Conservation (phyloP, 2,113 vertebrate species). For the Cottus gobio region DNA sequence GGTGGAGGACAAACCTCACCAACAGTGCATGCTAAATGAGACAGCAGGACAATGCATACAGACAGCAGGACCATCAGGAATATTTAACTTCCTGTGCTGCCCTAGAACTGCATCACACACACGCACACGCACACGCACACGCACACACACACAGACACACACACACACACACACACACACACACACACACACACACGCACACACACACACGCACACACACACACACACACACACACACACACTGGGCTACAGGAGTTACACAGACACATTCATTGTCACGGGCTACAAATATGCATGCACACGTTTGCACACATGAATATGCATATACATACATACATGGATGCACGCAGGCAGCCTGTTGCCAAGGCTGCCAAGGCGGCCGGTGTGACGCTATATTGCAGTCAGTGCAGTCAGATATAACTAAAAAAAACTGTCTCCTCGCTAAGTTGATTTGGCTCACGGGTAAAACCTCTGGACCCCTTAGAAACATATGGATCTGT, state of each 20-base stretch:
- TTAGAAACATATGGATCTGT: conserved; percentile 20
- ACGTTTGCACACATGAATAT: background rate
- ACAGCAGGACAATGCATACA: background rate
- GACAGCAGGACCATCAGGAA: conserved; percentile 55
- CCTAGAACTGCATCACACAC: conserved; percentile 44
- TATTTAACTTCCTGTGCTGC: conserved; percentile 57
- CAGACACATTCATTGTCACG: background rate
- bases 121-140: background rate
- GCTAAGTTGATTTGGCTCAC: background rate
- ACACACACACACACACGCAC: background rate
- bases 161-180: background rate
- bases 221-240: background rate
- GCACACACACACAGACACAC: conserved; percentile 1
- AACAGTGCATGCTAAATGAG: conserved; percentile 32
- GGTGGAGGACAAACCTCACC: background rate
- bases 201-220: background rate
- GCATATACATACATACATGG: conserved; percentile 14
- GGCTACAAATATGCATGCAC: conserved; percentile 7
- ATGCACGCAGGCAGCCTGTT: conserved; percentile 29
- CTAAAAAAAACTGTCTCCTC: no score
- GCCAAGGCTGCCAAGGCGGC: conserved; percentile 33
- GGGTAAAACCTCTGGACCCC: background rate
- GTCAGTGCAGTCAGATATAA: no score
- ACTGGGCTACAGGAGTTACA: background rate
- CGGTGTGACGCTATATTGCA: conserved; percentile 53